Conservation (phyloP, 2,797 vertebrate genomes). For the Melanotaenia parkinsoni region DNA sequence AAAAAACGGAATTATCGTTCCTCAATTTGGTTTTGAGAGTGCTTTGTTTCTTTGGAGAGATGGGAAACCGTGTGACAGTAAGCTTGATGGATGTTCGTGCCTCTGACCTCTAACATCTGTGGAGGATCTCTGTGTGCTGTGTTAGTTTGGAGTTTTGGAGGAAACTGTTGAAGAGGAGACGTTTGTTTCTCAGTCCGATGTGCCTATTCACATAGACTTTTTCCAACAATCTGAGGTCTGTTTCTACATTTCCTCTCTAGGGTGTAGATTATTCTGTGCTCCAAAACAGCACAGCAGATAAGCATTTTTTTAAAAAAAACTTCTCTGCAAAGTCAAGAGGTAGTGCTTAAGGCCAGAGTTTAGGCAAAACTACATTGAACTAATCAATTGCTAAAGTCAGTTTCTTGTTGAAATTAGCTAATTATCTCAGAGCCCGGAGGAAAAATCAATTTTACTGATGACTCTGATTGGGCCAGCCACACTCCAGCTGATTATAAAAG, state of each 20-base stretch:
- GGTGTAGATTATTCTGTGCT: background rate
- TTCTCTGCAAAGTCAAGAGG: slow-evolving; percentile 59
- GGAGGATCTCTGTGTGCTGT: slow-evolving; percentile 52
- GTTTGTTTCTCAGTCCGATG: slow-evolving; percentile 39
- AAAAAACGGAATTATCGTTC: slow-evolving; percentile 69
- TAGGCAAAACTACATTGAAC: slow-evolving; percentile 46
- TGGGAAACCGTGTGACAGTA: slow-evolving; percentile 67
- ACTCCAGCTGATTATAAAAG: slow-evolving; percentile 74
- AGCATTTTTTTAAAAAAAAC: slow-evolving; percentile 5
- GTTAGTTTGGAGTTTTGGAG: slow-evolving; percentile 32
- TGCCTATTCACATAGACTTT: slow-evolving; percentile 25
- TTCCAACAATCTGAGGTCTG: slow-evolving; percentile 37
- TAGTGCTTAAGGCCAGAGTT: slow-evolving; percentile 28
- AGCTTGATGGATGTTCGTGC: slow-evolving; percentile 74
- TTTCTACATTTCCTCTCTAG: background rate
- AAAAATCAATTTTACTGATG: slow-evolving; percentile 67
- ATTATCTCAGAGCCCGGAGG: slow-evolving; percentile 66
- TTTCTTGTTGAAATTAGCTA: slow-evolving; percentile 69
- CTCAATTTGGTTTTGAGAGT: slow-evolving; percentile 56
- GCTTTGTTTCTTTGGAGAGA: slow-evolving; percentile 67
- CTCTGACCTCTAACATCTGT: slow-evolving; percentile 63
- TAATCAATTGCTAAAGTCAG: slow-evolving; percentile 72
- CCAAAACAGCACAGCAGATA: background rate
- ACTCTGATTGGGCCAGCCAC: slow-evolving; percentile 71
- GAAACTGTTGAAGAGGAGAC: slow-evolving; percentile 47